Evolutionary conservation across 1,140 invertebrate species (phyloP).

Genomic region (Rhagoletis zephyria): DNA sequence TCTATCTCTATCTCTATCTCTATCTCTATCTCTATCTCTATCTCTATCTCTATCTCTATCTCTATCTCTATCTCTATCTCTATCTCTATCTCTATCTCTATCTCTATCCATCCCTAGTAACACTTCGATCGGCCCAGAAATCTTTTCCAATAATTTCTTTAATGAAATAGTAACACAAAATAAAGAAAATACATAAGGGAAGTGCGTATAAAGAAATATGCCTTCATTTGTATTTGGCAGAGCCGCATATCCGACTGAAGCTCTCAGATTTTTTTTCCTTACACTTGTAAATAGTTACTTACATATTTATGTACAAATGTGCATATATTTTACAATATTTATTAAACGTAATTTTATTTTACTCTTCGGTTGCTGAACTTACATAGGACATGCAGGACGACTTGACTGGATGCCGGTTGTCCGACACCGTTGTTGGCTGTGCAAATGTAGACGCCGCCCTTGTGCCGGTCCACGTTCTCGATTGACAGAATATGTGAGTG

Average conservation of each 20-base stretch:
- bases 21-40: too few species aligned
- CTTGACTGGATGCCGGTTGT: slow-evolving; percentile 76
- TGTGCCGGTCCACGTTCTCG: slow-evolving; percentile 76
- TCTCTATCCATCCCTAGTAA: too few species aligned
- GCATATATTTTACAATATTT: slow-evolving; percentile 14
- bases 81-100: too few species aligned
- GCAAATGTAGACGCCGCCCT: slow-evolving; percentile 79
- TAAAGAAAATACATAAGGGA: background rate
- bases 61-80: too few species aligned
- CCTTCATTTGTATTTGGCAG: background rate
- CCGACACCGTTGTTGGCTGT: slow-evolving; percentile 79
- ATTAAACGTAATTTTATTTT: slow-evolving; percentile 38
- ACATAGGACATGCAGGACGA: slow-evolving; percentile 78
- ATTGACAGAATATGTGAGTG: slow-evolving; percentile 74
- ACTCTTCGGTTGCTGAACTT: slow-evolving; percentile 70
- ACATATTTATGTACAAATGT: background rate
- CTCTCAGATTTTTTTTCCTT: background rate
- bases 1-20: too few species aligned
- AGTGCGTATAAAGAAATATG: background rate
- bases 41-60: too few species aligned
- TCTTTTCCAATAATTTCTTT: too few species aligned
- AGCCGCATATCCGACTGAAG: background rate
- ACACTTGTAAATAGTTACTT: background rate
- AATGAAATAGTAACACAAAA: too few species aligned
- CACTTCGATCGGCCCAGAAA: too few species aligned